phyloP scores from a whole-genome alignment of 2,113 vertebrate species.

The Bothrops jararaca region DNA sequence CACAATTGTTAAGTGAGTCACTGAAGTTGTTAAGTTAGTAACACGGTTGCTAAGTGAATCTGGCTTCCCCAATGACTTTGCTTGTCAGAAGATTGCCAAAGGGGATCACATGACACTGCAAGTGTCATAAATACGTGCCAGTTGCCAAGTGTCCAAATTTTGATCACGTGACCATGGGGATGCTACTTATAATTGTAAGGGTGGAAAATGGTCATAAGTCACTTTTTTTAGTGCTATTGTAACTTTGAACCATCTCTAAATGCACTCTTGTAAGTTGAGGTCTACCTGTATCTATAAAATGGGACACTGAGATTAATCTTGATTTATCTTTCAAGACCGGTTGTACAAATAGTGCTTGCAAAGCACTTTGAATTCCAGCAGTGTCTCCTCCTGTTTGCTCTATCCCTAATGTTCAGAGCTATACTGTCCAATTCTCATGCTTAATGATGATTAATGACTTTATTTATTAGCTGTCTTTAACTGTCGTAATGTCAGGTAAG shows the following conservation, averaged over 20 bases:
- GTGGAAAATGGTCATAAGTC: background rate
- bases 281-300: background rate
- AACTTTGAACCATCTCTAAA: background rate
- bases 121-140: background rate
- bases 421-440: background rate
- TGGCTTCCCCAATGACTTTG: background rate
- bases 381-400: background rate
- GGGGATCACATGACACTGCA: background rate
- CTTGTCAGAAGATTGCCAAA: background rate
- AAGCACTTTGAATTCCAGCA: background rate
- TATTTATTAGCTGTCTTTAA: background rate
- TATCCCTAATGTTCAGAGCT: background rate
- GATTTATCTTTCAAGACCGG: background rate
- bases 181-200: background rate
- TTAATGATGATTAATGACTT: background rate
- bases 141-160: background rate
- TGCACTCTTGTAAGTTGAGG: background rate
- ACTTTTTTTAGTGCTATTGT: background rate
- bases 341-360: background rate
- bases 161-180: background rate
- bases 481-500: background rate
- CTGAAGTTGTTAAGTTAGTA: background rate
- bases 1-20: background rate
- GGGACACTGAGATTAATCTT: background rate
- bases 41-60: background rate